Evolutionary conservation across 2,888 invertebrate genomes (phyloP).

Genomic region (Hedya salicella): DNA sequence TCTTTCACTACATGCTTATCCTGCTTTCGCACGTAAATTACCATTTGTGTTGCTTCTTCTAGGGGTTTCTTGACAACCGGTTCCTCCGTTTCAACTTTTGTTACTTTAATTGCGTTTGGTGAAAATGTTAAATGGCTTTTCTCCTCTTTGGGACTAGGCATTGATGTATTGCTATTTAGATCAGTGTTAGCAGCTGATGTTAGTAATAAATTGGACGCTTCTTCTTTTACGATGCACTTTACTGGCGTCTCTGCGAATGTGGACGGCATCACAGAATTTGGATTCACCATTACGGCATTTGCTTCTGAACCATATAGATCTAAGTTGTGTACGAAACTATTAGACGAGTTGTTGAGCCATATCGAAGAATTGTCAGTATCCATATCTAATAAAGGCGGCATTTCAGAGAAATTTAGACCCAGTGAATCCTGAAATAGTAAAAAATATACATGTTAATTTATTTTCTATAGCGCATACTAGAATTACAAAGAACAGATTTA

Average conservation of each 20-base stretch:
- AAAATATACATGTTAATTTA: not conserved
- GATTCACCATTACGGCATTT: conserved; percentile 93
- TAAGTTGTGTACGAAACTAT: conserved; percentile 87
- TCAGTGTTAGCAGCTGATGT: conserved; percentile 72
- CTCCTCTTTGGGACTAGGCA: conserved; percentile 87
- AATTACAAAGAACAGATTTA: not conserved
- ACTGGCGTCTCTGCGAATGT: conserved; percentile 85
- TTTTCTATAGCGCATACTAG: not conserved
- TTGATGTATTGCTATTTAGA: conserved; percentile 70
- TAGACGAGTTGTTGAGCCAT: conserved; percentile 85
- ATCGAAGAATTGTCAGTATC: conserved; percentile 87
- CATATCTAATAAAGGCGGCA: conserved; percentile 87
- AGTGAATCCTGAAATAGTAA: conserved; percentile 80
- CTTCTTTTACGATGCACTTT: conserved; percentile 78
- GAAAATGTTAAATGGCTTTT: conserved; percentile 90
- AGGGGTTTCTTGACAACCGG: conserved; percentile 60
- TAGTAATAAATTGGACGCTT: conserved; percentile 77
- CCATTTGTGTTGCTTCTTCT: conserved; percentile 82
- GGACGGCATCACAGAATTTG: conserved; percentile 94
- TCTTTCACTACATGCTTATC: conserved; percentile 87
- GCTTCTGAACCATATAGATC: conserved; percentile 90
- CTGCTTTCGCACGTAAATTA: conserved; percentile 78
- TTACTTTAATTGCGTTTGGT: conserved; percentile 88
- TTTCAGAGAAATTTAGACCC: conserved; percentile 86
- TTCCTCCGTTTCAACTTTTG: conserved; percentile 77